phyloP scores from a whole-genome alignment of 2,888 invertebrate genomes.

The Hypomecis punctinalis region DNA sequence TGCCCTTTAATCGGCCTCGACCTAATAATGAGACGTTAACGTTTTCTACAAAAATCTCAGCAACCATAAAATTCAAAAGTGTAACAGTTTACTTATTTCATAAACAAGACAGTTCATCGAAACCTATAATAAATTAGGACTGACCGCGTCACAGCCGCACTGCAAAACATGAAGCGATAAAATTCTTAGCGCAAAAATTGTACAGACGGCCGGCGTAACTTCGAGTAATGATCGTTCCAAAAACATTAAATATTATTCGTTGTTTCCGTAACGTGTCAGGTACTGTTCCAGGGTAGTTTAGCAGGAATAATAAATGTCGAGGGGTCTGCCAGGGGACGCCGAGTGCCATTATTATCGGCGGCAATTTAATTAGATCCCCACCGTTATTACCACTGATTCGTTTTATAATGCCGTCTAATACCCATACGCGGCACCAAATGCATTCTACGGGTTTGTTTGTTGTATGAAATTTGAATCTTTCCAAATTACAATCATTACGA shows the following conservation, averaged over 20 bases:
- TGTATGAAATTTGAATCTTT: constrained; percentile 46
- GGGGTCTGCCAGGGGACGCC: constrained; percentile 76
- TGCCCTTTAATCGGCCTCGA: constrained; percentile 57
- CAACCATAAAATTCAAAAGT: constrained; percentile 23
- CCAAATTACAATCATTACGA: constrained; percentile 44
- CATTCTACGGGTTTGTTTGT: constrained; percentile 51
- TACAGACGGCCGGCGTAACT: constrained; percentile 14
- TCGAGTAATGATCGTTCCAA: constrained; percentile 27
- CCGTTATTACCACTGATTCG: constrained; percentile 82
- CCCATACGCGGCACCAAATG: constrained; percentile 47
- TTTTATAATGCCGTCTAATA: constrained; percentile 79
- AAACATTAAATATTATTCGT: constrained; percentile 45
- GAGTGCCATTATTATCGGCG: constrained; percentile 82
- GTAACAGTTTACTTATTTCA: constrained; percentile 22
- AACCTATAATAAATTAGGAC: constrained; percentile 5
- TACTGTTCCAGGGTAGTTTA: constrained; percentile 62
- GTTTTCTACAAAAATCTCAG: constrained; percentile 37
- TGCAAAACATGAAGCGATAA: neutral
- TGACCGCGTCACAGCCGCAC: neutral
- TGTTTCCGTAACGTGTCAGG: constrained; percentile 51
- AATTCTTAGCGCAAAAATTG: constrained; percentile 1
- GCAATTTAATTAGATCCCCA: constrained; percentile 85
- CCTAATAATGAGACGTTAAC: constrained; percentile 47
- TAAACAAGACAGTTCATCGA: constrained; percentile 17
- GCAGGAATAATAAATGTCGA: constrained; percentile 80